These are phyloP conservation scores for Chaetodon trifascialis DNA, from an alignment of 2,113 vertebrate genomes.

Conservation along the genomic window DNA sequence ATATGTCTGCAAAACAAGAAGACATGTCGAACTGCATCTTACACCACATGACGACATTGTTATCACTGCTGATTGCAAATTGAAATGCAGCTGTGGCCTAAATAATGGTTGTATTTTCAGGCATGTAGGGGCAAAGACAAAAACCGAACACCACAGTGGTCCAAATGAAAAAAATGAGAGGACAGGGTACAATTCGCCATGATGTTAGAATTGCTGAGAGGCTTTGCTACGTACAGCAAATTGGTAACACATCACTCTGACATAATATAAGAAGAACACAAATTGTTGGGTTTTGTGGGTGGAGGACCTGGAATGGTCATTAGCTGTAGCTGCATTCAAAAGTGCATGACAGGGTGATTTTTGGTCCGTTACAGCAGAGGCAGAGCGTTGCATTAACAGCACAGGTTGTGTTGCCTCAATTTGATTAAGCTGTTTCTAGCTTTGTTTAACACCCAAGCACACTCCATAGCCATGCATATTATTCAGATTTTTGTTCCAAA, in stretches of 20 bases:
- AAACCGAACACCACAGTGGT: background rate
- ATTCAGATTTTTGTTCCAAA: background rate
- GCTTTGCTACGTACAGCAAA: background rate
- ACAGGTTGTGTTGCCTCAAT: background rate
- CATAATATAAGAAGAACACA: background rate
- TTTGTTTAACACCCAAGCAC: background rate
- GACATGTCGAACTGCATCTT: background rate
- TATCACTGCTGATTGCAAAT: background rate
- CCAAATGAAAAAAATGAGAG: background rate
- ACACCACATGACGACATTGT: background rate
- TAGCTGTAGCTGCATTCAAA: slow-evolving; percentile 11
- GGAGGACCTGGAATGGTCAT: slow-evolving; percentile 6
- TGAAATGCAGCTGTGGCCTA: background rate
- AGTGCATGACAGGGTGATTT: background rate
- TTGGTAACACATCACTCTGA: slow-evolving; percentile 4
- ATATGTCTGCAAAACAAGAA: background rate
- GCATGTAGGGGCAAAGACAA: background rate
- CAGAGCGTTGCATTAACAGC: background rate
- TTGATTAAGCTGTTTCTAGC: slow-evolving; percentile 1
- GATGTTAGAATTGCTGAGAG: background rate
- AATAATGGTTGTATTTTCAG: background rate
- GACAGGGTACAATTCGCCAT: background rate
- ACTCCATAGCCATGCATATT: background rate
- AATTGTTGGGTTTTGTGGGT: slow-evolving; percentile 22
- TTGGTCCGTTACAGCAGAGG: background rate